Evolutionary conservation across 2,888 invertebrate species (phyloP), one percentile per base, ranked within the genome.

Genomic region (Polia nebulosa): DNA sequence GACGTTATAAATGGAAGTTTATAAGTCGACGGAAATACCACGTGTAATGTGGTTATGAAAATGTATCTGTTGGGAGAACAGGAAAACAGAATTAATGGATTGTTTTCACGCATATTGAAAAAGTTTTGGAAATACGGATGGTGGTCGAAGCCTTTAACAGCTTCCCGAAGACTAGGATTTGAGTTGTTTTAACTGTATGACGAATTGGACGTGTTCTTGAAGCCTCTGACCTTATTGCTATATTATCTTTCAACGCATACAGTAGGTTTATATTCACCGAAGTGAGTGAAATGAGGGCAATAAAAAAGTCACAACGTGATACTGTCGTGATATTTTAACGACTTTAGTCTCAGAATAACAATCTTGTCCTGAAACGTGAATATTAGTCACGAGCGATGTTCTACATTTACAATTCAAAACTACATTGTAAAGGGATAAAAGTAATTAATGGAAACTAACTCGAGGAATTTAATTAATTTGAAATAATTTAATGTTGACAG

Each of bases 401-500:
- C 25, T 60, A 67, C 34, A 68, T 58, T 25, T 62, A 67, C 39
- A 68, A 72, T 77, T 63, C 29, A 57, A 53, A 69, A 76, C 65
- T 61, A 63, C 27, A 49, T 53, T 45, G 47, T 65, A 22, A 51
- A 32, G 49, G 52, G 51, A 68, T 52, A 72, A 71, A 71, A 75
- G 69, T 78, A 80, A 85, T 83, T 80, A 84, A 67, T 76, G 49
- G 51, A 68, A 82, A 85, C 76, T 83, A 67, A 80, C 71, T 79
- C 53, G 59, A 68, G 79, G 80, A 84, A 86, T 88, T 88, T 86
- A 87, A 89, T 87, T 87, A 86, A 86, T 83, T 85, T 72, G 82
- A 84, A 87, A 86, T 86, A 84, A 86, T 82, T 85, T 70, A 76
- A 80, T 85, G 87, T 84, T 86, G 86, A 86, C 85, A 82, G 76